phyloP scores from a whole-genome alignment of 2,888 invertebrate species.

The Drepana falcataria region DNA sequence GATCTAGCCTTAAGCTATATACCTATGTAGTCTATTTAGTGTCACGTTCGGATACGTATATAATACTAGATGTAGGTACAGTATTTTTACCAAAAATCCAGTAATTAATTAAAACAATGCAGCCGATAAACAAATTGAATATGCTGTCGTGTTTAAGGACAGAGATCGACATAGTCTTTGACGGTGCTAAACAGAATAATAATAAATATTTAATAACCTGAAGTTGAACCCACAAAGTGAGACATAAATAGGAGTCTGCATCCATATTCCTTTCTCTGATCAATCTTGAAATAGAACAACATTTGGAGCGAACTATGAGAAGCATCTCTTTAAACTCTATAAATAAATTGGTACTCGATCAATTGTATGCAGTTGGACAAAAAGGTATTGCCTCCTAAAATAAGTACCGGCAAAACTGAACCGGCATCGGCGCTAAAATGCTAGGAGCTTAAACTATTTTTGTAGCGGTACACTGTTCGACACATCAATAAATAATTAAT shows the following conservation, averaged over 20 bases:
- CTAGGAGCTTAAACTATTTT: neutral
- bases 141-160: too few relatives aligned
- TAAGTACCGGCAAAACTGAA: neutral
- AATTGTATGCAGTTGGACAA: neutral
- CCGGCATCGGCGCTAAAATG: neutral
- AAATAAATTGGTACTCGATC: neutral
- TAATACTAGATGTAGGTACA: too few relatives aligned
- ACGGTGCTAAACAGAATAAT: neutral
- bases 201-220: neutral
- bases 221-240: neutral
- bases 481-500: neutral
- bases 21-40: too few relatives aligned
- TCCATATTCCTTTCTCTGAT: neutral
- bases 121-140: too few relatives aligned
- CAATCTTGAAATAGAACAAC: neutral
- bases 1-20: too few relatives aligned
- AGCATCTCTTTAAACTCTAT: neutral
- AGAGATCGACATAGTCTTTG: neutral
- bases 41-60: too few relatives aligned
- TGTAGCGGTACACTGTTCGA: neutral
- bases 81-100: too few relatives aligned
- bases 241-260: neutral
- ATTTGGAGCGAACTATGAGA: neutral
- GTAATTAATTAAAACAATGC: too few relatives aligned
- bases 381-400: neutral